Base-by-base conservation (phyloP, 2,888 invertebrate species). In the Xanthorhoe spadicearia region DNA sequence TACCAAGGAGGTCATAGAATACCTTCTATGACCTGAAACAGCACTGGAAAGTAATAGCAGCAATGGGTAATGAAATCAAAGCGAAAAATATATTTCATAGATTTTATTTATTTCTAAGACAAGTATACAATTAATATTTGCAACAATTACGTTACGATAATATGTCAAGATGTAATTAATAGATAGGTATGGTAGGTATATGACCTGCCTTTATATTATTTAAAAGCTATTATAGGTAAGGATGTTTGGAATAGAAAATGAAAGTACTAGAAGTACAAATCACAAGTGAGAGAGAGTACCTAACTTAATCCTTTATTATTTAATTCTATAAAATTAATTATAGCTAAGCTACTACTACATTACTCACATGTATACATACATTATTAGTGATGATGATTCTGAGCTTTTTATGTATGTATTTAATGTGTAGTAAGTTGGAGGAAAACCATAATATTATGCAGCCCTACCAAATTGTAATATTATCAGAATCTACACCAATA, bases 401-500 rank as follows among this genome's bases (percentile, higher is more conserved):
- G 23, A 23, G 23, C 23, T 32, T 32, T 7, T n/a, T n/a, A n/a
- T n/a, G n/a, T n/a, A 32, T 32, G 3, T 32, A 32, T 32, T 23
- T 23, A n/a, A n/a, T n/a, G n/a, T n/a, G n/a, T n/a, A n/a, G n/a
- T n/a, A 4, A 1, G 23, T 23, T 23, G 1, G 23, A 23, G 23
- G 4, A 23, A 23, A 23, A 4, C 4, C 23, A 32, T 32, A 32
- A 32, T 32, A 7, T 32, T 5, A 7, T 32, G 32, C 8, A 32
- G 32, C 7, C 32, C 9, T 13, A 13, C 0, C 4, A 13, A 2
- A 13, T 43, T 43, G 38, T 10, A 43, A 13, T 10, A n/a, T 32
- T n/a, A 13, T 52, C 8, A 60, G 19, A 54, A 61, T 54, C 18
- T 49, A 48, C 48, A 18, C 18, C 10, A 54, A 2, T 50, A 38